These are phyloP conservation scores for Herminia tarsipennalis DNA, from an alignment of 2,888 invertebrate genomes.

Conservation along the genomic window DNA sequence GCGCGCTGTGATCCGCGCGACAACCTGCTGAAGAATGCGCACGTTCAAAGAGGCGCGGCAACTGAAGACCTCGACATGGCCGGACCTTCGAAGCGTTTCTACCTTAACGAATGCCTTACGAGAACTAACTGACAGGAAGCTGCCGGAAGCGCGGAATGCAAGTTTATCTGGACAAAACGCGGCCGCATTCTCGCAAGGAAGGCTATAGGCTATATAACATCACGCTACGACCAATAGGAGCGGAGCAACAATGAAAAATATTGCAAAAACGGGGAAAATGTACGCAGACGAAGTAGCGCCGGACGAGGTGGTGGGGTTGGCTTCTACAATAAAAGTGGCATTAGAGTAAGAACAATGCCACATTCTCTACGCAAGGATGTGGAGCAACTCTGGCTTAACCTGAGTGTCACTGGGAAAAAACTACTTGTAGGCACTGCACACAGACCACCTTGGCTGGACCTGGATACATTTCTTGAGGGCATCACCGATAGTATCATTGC, in stretches of 20 bases:
- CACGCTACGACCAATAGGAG: too few species aligned
- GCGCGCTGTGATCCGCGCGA: background rate
- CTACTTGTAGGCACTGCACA: background rate
- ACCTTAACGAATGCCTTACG: slow-evolving; percentile 8
- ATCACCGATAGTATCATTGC: background rate
- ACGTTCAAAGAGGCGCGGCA: background rate
- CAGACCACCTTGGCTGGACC: background rate
- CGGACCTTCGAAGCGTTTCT: background rate
- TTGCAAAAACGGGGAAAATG: too few species aligned
- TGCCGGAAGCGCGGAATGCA: slow-evolving; percentile 4
- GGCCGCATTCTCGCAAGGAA: background rate
- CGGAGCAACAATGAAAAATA: too few species aligned
- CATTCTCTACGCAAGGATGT: background rate
- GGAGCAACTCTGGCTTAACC: background rate
- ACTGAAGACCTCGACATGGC: background rate
- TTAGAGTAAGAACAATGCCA: background rate
- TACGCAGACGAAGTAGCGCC: too few species aligned
- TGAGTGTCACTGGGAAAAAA: background rate
- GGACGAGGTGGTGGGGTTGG: background rate
- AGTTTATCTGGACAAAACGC: slow-evolving; percentile 9
- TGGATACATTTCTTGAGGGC: background rate
- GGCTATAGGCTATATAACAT: too few species aligned
- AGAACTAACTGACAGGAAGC: slow-evolving; percentile 5
- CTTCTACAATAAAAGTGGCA: background rate
- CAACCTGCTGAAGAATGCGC: background rate